Conservation (phyloP, 2,888 invertebrate species). For the Conchocele bisecta region DNA sequence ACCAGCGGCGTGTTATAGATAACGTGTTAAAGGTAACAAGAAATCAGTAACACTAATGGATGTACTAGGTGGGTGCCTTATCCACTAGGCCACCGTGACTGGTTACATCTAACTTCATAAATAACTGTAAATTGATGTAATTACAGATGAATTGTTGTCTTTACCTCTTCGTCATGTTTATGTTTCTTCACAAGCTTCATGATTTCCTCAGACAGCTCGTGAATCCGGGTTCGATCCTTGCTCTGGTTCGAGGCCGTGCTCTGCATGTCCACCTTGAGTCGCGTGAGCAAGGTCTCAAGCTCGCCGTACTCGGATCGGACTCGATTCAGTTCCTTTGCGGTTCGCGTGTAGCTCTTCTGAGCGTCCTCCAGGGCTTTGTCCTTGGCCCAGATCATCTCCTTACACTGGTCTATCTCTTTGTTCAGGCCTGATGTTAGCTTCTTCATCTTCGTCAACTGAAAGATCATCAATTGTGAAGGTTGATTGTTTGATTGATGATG, state of each 20-base stretch:
- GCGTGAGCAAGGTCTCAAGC: constrained; percentile 70
- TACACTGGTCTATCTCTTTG: constrained; percentile 76
- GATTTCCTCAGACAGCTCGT: constrained; percentile 77
- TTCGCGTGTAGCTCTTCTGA: constrained; percentile 75
- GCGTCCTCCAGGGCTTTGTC: constrained; percentile 80
- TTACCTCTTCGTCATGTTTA: constrained; percentile 75
- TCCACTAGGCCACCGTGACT: no score
- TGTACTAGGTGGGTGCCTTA: no score
- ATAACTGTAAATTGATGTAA: no score
- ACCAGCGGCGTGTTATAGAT: no score
- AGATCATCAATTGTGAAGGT: not conserved
- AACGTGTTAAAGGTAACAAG: no score
- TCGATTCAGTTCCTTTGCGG: constrained; percentile 78
- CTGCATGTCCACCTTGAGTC: constrained; percentile 73
- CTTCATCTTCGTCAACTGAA: constrained; percentile 75
- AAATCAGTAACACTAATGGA: no score
- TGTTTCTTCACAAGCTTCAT: constrained; percentile 76
- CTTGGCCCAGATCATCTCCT: constrained; percentile 78
- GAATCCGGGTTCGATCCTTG: constrained; percentile 70
- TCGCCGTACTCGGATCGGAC: constrained; percentile 72
- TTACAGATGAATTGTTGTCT: no score
- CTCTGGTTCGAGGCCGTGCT: constrained; percentile 67
- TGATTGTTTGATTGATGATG: no score
- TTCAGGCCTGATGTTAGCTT: constrained; percentile 67
- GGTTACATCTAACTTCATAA: no score